These are phyloP conservation scores for Mastacembelus armatus DNA, from an alignment of 2,797 vertebrate genomes.

Conservation along the genomic window DNA sequence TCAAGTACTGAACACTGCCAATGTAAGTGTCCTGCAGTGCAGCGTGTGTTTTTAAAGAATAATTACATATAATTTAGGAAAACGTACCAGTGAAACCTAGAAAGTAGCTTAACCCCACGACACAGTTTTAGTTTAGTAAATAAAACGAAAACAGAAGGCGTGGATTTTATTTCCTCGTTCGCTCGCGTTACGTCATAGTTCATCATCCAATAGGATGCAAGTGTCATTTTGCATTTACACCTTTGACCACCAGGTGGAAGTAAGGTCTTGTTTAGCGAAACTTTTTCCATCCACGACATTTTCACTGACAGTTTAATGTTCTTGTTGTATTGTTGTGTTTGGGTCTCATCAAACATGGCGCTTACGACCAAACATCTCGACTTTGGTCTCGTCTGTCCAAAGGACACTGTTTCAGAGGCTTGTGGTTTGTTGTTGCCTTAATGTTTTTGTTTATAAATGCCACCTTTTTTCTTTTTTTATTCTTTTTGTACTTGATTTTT, in stretches of 20 bases:
- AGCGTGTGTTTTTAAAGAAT: neutral
- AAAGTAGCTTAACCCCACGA: neutral
- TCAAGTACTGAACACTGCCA: neutral
- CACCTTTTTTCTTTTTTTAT: too few species aligned
- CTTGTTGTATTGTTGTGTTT: too few species aligned
- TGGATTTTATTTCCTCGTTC: constrained; percentile 54
- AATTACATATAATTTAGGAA: neutral
- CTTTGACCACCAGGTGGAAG: constrained; percentile 49
- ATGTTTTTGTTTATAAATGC: too few species aligned
- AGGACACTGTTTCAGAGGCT: too few species aligned
- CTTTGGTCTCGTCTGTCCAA: too few species aligned
- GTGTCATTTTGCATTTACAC: fast-evolving
- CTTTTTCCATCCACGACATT: too few species aligned
- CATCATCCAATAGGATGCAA: constrained; percentile 54
- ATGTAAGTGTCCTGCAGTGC: fast-evolving
- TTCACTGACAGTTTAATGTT: too few species aligned
- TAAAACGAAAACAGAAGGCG: constrained; percentile 32
- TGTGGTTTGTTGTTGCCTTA: too few species aligned
- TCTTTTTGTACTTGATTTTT: too few species aligned
- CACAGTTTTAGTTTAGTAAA: neutral
- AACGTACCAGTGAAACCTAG: constrained; percentile 23
- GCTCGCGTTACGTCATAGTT: neutral
- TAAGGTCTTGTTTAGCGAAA: constrained; percentile 2
- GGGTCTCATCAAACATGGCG: too few species aligned
- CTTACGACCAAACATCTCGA: too few species aligned